A percentile compares a stretch with the other conserved stretches of the same genome.
Conservation (phyloP, 2,797 vertebrate genomes). For the Amphiprion clarkii region DNA sequence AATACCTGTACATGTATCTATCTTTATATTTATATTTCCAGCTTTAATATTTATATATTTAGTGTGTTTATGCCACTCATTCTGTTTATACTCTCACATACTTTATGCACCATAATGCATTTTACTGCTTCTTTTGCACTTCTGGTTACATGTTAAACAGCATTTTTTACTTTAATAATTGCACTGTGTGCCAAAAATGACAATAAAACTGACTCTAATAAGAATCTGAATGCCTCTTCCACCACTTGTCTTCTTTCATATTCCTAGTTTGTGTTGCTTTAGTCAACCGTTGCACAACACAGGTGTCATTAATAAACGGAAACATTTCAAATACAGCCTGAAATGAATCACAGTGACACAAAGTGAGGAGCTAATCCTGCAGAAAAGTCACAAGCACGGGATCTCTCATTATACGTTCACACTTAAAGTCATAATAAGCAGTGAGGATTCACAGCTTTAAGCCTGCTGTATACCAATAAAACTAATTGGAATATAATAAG, state of each 20-base stretch:
- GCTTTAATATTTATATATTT: too few relatives aligned
- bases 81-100: too few relatives aligned
- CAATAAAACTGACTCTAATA: too few relatives aligned
- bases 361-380: too few relatives aligned
- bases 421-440: too few relatives aligned
- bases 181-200: too few relatives aligned
- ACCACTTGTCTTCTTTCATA: too few relatives aligned
- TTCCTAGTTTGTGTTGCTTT: neutral
- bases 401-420: neutral
- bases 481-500: neutral
- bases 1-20: too few relatives aligned
- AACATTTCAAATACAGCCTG: neutral
- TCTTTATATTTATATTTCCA: too few relatives aligned
- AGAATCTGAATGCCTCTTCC: neutral
- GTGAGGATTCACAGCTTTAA: too few relatives aligned
- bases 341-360: neutral
- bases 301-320: neutral
- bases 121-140: constrained; percentile 17
- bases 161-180: neutral
- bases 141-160: constrained; percentile 20
- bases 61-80: too few relatives aligned
- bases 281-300: neutral
- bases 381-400: neutral
- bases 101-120: too few relatives aligned
- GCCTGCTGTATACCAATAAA: neutral